These are phyloP conservation scores for Hormaphis cornu DNA, from an alignment of 1,140 invertebrate genomes.

Conservation along the genomic window DNA sequence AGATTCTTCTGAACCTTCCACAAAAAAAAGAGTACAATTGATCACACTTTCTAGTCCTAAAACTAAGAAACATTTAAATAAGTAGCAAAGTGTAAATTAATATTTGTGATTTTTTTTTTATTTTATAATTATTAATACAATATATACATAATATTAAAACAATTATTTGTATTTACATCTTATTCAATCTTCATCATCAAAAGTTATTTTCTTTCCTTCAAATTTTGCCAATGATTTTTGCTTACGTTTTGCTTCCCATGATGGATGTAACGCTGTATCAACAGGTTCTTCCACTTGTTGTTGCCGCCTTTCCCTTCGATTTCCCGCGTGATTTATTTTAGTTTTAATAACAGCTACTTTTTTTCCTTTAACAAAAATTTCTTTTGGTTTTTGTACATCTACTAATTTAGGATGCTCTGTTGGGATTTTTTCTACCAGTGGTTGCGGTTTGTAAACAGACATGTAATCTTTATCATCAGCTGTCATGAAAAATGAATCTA, in stretches of 20 bases:
- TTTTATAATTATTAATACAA: background rate
- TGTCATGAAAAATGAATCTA: slow-evolving; percentile 53
- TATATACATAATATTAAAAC: slow-evolving; percentile 7
- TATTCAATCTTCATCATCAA: slow-evolving; percentile 38
- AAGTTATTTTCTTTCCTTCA: slow-evolving; percentile 46
- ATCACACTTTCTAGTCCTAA: slow-evolving; percentile 67
- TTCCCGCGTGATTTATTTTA: slow-evolving; percentile 6
- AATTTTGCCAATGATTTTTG: slow-evolving; percentile 44
- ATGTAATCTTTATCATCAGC: slow-evolving; percentile 49
- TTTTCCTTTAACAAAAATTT: slow-evolving; percentile 39
- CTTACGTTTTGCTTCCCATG: slow-evolving; percentile 52
- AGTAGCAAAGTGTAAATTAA: background rate
- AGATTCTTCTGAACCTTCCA: slow-evolving; percentile 1
- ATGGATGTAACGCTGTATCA: slow-evolving; percentile 47
- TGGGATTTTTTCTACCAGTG: background rate
- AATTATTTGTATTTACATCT: background rate
- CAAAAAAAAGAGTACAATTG: slow-evolving; percentile 51
- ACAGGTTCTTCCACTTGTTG: slow-evolving; percentile 1
- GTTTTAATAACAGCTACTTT: slow-evolving; percentile 18
- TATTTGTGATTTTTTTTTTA: slow-evolving; percentile 13
- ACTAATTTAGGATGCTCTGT: slow-evolving; percentile 42
- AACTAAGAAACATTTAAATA: slow-evolving; percentile 41
- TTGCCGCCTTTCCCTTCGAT: slow-evolving; percentile 29
- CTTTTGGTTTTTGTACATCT: slow-evolving; percentile 44
- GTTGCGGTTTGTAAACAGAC: slow-evolving; percentile 45